These are phyloP conservation scores for Drosophila conformis DNA, from an alignment of 2,888 invertebrate genomes.

Conservation along the genomic window DNA sequence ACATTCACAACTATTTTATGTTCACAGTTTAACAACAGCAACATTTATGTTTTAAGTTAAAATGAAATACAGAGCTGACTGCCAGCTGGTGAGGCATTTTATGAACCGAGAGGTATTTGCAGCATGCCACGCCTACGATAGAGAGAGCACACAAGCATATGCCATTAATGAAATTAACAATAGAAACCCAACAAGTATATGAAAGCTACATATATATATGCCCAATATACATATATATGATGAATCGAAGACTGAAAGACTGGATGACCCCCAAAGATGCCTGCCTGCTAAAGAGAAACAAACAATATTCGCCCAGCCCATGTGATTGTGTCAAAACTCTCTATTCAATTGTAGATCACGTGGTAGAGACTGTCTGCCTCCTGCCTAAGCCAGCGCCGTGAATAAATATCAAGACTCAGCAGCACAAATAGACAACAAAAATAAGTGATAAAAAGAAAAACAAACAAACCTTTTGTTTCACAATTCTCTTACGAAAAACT, in stretches of 20 bases:
- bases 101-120: constrained; percentile 8
- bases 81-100: constrained; percentile 17
- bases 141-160: constrained; percentile 32
- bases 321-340: constrained; percentile 34
- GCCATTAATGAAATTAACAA: constrained; percentile 64
- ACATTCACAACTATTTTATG: constrained; percentile 41
- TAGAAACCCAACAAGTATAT: constrained; percentile 46
- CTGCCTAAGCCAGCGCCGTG: constrained; percentile 6
- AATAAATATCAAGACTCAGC: constrained; percentile 24
- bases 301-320: constrained; percentile 43
- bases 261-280: constrained; percentile 47
- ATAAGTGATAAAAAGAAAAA: constrained; percentile 83
- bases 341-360: constrained; percentile 15
- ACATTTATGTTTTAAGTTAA: constrained; percentile 67
- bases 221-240: not conserved
- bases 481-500: constrained; percentile 74
- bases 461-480: constrained; percentile 66
- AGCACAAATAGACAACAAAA: constrained; percentile 59
- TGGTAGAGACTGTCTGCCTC: constrained; percentile 11
- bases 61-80: constrained; percentile 35
- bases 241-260: constrained; percentile 37
- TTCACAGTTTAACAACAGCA: constrained; percentile 72
- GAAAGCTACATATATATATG: constrained; percentile 18
- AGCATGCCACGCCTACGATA: constrained; percentile 21
- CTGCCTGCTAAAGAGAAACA: constrained; percentile 53